Evolutionary conservation across 1,140 invertebrate species (phyloP), one percentile per base, ranked within the genome.

Genomic region (Drosophila pandora): DNA sequence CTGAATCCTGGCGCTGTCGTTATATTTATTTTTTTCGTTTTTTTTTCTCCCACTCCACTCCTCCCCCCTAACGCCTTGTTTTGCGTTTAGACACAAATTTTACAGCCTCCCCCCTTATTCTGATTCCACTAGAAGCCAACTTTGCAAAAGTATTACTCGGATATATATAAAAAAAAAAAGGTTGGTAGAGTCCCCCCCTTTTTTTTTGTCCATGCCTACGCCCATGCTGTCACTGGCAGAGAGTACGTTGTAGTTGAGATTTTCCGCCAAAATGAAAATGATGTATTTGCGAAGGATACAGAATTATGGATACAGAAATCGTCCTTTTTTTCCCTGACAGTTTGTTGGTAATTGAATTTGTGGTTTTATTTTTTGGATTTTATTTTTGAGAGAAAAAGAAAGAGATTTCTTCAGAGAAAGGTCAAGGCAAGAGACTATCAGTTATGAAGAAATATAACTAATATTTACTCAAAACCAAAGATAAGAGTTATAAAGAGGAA

Each of bases 41-140:
- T 43, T 37, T 37, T 37, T 2, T n/a, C 2, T 37, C 10, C 32
- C 10, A 3, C 34, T 63, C 25, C 17, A 0, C 17, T 1, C 17
- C 1, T 1, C 17, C 17, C 17, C 17, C 17, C 17, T 17, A 17
- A 17, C 17, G 70, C 47, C 47, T 50, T 78, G 82, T 68, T 72
- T 82, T 82, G 83, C 83, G 79, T 79, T 88, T 88, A 88, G 83
- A 83, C 83, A 83, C 84, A 88, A 83, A 79, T 79, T 88, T 79
- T 76, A 88, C 76, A 88, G 67, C 39, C 49, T 64, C 54, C 1
- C 13, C 39, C n/a, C 1, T 17, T 17, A 17, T 17, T 17, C 17
- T 17, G 17, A 17, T 17, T 17, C 17, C 17, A 17, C 23, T 25
- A 25, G 23, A 25, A 39, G 76, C 61, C 61, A 70, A 81, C 77